These are phyloP conservation scores for Cyrtonyx montezumae DNA, from an alignment of 2,113 vertebrate species.

Conservation along the genomic window DNA sequence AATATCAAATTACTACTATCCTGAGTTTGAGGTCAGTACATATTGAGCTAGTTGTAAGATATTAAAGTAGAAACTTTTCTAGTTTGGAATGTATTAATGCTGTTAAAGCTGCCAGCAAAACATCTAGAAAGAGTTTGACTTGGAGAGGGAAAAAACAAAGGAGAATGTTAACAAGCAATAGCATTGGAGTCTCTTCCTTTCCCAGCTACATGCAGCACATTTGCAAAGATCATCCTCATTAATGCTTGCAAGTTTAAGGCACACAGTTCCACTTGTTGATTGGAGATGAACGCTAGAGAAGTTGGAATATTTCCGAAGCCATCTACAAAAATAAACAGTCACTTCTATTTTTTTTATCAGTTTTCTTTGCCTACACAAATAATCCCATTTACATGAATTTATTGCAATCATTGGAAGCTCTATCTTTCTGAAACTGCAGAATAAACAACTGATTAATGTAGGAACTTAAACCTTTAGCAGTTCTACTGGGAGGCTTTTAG, in stretches of 20 bases:
- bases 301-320: neutral
- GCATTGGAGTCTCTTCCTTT: neutral
- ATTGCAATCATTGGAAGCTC: slow-evolving; percentile 11
- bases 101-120: slow-evolving; percentile 60
- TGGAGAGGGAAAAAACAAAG: slow-evolving; percentile 48
- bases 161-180: slow-evolving; percentile 28
- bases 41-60: slow-evolving; percentile 60
- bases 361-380: neutral
- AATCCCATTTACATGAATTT: neutral
- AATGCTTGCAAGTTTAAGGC: neutral
- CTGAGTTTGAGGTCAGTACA: slow-evolving; percentile 61
- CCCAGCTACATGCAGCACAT: neutral
- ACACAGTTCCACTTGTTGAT: neutral
- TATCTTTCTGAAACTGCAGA: neutral
- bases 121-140: slow-evolving; percentile 33
- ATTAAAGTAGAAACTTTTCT: slow-evolving; percentile 58
- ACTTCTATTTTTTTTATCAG: slow-evolving; percentile 2
- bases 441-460: slow-evolving; percentile 20
- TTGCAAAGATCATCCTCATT: neutral
- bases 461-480: neutral
- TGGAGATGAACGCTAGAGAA: neutral
- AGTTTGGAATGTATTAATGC: slow-evolving; percentile 61
- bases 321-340: neutral
- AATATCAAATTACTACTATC: slow-evolving; percentile 67
- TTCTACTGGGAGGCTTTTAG: neutral